Evolutionary conservation across 2,113 vertebrate genomes (phyloP).

Genomic region (Seriola aureovittata): DNA sequence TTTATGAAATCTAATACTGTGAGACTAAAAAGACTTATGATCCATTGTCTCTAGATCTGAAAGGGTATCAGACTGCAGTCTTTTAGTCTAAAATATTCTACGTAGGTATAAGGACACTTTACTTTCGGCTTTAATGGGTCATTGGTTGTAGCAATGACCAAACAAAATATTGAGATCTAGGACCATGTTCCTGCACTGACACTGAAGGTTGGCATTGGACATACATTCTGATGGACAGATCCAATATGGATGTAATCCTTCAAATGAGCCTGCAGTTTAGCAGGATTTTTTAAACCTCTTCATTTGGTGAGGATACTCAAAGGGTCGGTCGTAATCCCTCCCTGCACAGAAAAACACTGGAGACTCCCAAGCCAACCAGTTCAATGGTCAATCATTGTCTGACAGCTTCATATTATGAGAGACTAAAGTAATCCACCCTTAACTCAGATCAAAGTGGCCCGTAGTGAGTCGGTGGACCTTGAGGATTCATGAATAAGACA

Average conservation of each 20-base stretch:
- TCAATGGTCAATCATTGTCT: neutral
- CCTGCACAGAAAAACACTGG: neutral
- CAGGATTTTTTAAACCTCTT: neutral
- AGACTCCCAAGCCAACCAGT: neutral
- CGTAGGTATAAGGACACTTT: too few relatives aligned
- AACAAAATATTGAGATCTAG: neutral
- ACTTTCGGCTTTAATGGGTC: neutral
- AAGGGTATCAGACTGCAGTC: too few relatives aligned
- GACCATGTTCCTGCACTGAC: too few relatives aligned
- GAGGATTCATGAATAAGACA: conserved; percentile 38
- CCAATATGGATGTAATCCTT: neutral
- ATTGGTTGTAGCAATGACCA: neutral
- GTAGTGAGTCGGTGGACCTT: neutral
- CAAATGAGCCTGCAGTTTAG: neutral
- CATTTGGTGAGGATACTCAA: neutral
- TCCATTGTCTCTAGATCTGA: too few relatives aligned
- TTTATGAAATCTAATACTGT: too few relatives aligned
- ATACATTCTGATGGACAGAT: neutral
- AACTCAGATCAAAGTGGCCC: neutral
- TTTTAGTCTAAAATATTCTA: too few relatives aligned
- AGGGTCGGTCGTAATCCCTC: neutral
- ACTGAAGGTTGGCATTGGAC: too few relatives aligned
- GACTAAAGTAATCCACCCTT: neutral
- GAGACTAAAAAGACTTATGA: too few relatives aligned
- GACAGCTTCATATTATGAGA: neutral